phyloP scores from a whole-genome alignment of 2,888 invertebrate species.

The Morpho deidamia region DNA sequence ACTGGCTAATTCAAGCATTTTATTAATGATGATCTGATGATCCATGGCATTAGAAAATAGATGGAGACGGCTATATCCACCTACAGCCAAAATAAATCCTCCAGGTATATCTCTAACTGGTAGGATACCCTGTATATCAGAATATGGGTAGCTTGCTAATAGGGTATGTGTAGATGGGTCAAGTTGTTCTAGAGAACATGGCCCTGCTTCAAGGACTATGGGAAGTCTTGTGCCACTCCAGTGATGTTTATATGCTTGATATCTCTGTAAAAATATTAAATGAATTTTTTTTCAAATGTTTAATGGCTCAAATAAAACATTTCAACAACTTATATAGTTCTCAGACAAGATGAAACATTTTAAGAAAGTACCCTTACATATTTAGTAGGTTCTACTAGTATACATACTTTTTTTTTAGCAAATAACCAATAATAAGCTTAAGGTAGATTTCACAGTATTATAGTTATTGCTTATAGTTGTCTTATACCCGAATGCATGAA shows the following conservation, averaged over 20 bases:
- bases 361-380: no score
- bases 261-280: slow-evolving; percentile 76
- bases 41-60: slow-evolving; percentile 90
- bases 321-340: no score
- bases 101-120: slow-evolving; percentile 93
- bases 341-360: no score
- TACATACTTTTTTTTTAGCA: no score
- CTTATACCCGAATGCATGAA: no score
- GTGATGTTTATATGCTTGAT: slow-evolving; percentile 95
- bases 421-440: no score
- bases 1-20: slow-evolving; percentile 89
- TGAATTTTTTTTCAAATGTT: no score
- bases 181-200: slow-evolving; percentile 93
- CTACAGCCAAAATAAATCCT: slow-evolving; percentile 94
- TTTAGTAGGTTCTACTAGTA: no score
- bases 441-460: no score
- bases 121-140: slow-evolving; percentile 66
- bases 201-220: slow-evolving; percentile 93
- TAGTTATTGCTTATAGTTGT: no score
- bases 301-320: no score
- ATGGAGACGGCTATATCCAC: slow-evolving; percentile 94
- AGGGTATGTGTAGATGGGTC: slow-evolving; percentile 91
- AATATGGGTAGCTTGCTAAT: slow-evolving; percentile 80
- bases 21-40: slow-evolving; percentile 91
- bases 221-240: slow-evolving; percentile 97